phyloP scores from a whole-genome alignment of 1,140 invertebrate genomes.

The Gonioctena quinquepunctata region DNA sequence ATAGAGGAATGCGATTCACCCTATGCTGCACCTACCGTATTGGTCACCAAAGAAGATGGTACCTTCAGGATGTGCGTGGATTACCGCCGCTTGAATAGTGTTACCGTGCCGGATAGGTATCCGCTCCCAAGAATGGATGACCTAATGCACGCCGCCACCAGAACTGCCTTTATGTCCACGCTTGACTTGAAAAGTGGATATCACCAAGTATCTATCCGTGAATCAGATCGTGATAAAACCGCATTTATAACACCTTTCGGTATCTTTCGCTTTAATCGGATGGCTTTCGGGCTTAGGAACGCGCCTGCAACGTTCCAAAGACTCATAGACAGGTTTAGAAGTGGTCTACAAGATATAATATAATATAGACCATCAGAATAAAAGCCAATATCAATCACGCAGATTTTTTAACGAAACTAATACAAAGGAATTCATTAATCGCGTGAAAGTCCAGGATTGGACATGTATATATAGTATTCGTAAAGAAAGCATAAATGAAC shows the following conservation, averaged over 20 bases:
- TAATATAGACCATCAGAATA: too few species aligned
- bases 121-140: slow-evolving; percentile 58
- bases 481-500: too few species aligned
- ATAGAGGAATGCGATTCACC: slow-evolving; percentile 53
- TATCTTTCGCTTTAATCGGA: slow-evolving; percentile 23
- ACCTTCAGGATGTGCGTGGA: slow-evolving; percentile 56
- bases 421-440: too few species aligned
- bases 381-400: too few species aligned
- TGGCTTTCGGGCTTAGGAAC: slow-evolving; percentile 50
- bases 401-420: too few species aligned
- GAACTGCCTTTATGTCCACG: slow-evolving; percentile 51
- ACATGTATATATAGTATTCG: too few species aligned
- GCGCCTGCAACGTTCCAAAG: slow-evolving; percentile 48
- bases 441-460: too few species aligned
- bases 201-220: slow-evolving; percentile 48
- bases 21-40: slow-evolving; percentile 58
- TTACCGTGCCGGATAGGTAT: slow-evolving; percentile 52
- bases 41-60: slow-evolving; percentile 59
- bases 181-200: slow-evolving; percentile 56
- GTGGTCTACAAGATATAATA: too few species aligned
- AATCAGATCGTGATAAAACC: slow-evolving; percentile 50
- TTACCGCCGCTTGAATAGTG: slow-evolving; percentile 52
- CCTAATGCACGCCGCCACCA: slow-evolving; percentile 45
- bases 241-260: slow-evolving; percentile 55
- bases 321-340: too few species aligned